Percentiles rank a stretch among this genome's conserved stretches.
Evolutionary conservation across 2,797 vertebrate genomes (phyloP).

Genomic region (Remorina albescens): DNA sequence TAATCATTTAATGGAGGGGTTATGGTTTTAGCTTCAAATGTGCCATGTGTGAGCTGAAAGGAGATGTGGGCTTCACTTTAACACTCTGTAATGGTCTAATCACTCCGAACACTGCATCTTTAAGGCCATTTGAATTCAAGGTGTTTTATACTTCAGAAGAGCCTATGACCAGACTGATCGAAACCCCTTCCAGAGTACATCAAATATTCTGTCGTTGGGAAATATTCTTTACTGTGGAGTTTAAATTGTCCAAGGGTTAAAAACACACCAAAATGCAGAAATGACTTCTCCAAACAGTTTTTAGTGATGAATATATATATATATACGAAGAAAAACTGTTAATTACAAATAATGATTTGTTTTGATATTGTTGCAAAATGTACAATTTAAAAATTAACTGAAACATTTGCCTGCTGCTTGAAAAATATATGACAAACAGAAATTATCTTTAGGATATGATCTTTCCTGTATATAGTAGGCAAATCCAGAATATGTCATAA

Average conservation of each 20-base stretch:
- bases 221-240: conserved; percentile 17
- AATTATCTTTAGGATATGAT: conserved; percentile 24
- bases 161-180: conserved; percentile 15
- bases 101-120: conserved; percentile 51
- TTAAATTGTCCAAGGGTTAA: conserved; percentile 22
- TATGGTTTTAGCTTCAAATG: conserved; percentile 60
- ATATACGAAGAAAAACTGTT: conserved; percentile 17
- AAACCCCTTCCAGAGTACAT: conserved; percentile 16
- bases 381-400: conserved; percentile 28
- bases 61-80: conserved; percentile 44
- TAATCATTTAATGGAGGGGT: conserved; percentile 68
- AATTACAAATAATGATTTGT: conserved; percentile 32
- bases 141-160: conserved; percentile 11
- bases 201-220: conserved; percentile 9
- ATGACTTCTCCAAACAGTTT: conserved; percentile 19
- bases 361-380: conserved; percentile 13
- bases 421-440: conserved; percentile 33
- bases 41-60: conserved; percentile 11
- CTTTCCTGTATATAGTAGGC: conserved; percentile 10
- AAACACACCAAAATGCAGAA: conserved; percentile 25
- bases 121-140: conserved; percentile 44
- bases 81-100: conserved; percentile 61
- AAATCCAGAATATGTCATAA: conserved; percentile 34
- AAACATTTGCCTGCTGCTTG: conserved; percentile 6
- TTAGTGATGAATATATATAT: conserved; percentile 31